Percentiles rank a stretch among this genome's conserved stretches.
phyloP scores from a whole-genome alignment of 2,797 vertebrate species.

The Notolepis coatsorum region DNA sequence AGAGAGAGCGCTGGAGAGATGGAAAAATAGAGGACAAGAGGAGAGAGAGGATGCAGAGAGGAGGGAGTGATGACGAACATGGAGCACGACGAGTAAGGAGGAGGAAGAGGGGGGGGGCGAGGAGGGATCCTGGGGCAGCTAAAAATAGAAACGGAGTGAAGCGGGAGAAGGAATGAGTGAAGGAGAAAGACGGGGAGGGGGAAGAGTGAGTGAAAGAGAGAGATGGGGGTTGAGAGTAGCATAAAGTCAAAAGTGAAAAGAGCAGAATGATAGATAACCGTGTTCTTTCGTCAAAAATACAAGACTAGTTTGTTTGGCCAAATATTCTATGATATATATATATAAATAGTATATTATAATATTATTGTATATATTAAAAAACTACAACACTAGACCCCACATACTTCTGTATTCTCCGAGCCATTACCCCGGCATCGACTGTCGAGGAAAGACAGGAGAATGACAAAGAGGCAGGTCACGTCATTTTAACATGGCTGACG shows the following conservation, averaged over 20 bases:
- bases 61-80: slow-evolving; percentile 78
- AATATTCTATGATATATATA: too few relatives aligned
- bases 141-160: slow-evolving; percentile 83
- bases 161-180: slow-evolving; percentile 68
- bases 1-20: slow-evolving; percentile 60
- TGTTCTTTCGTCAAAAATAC: too few relatives aligned
- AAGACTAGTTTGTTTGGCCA: too few relatives aligned
- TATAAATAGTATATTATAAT: too few relatives aligned
- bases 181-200: slow-evolving; percentile 50
- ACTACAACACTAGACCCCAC: too few relatives aligned
- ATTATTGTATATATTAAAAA: too few relatives aligned
- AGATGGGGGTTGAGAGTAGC: slow-evolving; percentile 29
- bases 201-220: slow-evolving; percentile 35
- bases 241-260: slow-evolving; percentile 59
- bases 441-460: too few relatives aligned
- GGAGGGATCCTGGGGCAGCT: slow-evolving; percentile 82
- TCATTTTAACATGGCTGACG: too few relatives aligned
- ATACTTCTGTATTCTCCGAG: too few relatives aligned
- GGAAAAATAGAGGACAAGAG: slow-evolving; percentile 40
- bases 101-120: slow-evolving; percentile 63
- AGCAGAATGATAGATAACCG: slow-evolving; percentile 37
- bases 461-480: too few relatives aligned
- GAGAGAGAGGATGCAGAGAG: slow-evolving; percentile 50
- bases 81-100: slow-evolving; percentile 58
- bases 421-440: too few relatives aligned